Conservation (phyloP, 2,113 vertebrate species). For the Scalopus aquaticus region DNA sequence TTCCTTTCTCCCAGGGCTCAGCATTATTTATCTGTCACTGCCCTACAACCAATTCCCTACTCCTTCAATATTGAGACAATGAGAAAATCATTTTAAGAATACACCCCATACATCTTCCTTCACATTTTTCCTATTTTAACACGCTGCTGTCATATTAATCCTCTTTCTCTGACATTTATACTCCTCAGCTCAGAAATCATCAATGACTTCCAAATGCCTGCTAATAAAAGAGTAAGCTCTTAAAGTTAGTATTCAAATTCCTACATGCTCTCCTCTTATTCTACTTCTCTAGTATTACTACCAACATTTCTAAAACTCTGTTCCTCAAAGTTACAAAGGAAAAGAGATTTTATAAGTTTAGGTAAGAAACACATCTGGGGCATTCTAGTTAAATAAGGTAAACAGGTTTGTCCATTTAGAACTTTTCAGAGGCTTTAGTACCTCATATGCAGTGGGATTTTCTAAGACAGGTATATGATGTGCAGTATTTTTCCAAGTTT, state of each 20-base stretch:
- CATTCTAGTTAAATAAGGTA: not conserved
- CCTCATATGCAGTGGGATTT: not conserved
- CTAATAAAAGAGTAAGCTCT: conserved; percentile 22
- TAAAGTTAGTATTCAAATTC: not conserved
- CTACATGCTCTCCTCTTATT: not conserved
- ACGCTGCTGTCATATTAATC: not conserved
- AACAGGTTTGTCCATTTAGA: not conserved
- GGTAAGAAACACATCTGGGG: not conserved
- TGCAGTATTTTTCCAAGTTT: not conserved
- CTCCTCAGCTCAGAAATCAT: conserved; percentile 16
- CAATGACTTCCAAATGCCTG: not conserved
- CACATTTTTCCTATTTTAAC: not conserved
- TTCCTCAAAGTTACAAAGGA: not conserved
- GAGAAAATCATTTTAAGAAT: not conserved
- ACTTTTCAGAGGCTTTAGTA: not conserved
- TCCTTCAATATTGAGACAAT: not conserved
- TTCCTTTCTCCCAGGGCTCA: not conserved
- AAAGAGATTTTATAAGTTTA: not conserved
- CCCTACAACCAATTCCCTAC: not conserved
- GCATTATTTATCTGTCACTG: not conserved
- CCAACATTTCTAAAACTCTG: not conserved
- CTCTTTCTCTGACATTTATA: not conserved
- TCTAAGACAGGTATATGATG: not conserved
- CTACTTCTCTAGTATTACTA: not conserved
- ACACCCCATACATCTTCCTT: not conserved